phyloP scores from a whole-genome alignment of 2,888 invertebrate species.

The Cephus sareptanus region DNA sequence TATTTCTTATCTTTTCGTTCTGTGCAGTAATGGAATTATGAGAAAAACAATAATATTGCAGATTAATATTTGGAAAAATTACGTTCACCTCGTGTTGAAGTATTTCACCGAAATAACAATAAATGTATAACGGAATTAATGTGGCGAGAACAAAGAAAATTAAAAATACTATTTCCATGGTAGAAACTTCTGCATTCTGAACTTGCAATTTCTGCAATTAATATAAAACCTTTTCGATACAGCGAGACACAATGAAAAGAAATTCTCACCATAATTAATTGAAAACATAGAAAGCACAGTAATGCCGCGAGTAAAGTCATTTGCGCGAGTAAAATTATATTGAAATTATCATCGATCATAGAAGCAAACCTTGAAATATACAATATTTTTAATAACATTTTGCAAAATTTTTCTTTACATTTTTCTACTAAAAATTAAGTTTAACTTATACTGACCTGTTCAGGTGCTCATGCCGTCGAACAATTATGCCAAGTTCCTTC shows the following conservation, averaged over 20 bases:
- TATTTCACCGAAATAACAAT: slow-evolving; percentile 45
- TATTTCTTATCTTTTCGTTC: slow-evolving; percentile 35
- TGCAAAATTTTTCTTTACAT: not conserved
- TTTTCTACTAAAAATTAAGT: not conserved
- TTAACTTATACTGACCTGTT: not conserved
- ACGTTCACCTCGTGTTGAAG: slow-evolving; percentile 27
- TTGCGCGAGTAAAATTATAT: not conserved
- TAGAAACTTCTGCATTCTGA: not conserved
- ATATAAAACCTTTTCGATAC: not conserved
- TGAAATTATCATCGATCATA: not conserved
- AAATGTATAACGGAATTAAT: slow-evolving; percentile 34
- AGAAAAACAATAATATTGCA: no score
- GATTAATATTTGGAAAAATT: no score
- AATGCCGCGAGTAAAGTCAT: not conserved
- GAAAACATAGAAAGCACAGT: not conserved
- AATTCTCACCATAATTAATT: not conserved
- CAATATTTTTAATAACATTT: not conserved
- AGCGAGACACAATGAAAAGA: not conserved
- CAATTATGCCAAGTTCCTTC: not conserved
- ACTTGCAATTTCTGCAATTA: no score
- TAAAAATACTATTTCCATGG: slow-evolving; percentile 27
- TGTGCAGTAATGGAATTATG: slow-evolving; percentile 20
- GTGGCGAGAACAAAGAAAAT: slow-evolving; percentile 24
- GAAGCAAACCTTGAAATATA: not conserved
- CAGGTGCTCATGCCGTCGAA: not conserved